Evolutionary conservation across 2,797 vertebrate genomes (phyloP).

Genomic region (Melanogrammus aeglefinus): DNA sequence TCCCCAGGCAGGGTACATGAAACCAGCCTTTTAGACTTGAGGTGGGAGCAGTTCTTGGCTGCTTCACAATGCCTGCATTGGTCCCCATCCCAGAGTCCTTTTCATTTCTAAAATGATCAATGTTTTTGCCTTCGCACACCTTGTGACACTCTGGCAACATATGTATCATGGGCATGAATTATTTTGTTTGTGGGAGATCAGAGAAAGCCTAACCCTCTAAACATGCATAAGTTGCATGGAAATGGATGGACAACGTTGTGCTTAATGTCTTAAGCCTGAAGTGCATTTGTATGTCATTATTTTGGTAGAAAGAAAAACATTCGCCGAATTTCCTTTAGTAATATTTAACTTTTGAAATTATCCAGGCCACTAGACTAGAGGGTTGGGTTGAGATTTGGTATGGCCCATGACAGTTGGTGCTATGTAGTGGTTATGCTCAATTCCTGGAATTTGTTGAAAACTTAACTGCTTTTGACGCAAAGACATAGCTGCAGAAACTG

Average conservation of each 20-base stretch:
- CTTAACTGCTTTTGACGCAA: background rate
- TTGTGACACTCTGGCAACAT: background rate
- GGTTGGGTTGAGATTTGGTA: background rate
- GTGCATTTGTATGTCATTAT: background rate
- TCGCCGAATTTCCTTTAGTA: background rate
- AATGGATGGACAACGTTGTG: background rate
- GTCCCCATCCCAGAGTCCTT: background rate
- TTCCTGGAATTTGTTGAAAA: background rate
- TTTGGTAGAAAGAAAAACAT: background rate
- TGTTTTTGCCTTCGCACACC: background rate
- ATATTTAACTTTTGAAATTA: background rate
- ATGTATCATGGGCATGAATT: background rate
- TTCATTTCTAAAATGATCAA: too few species aligned
- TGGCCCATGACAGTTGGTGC: background rate
- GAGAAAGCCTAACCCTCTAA: background rate
- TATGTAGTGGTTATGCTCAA: background rate
- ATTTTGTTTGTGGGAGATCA: background rate
- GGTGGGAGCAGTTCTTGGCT: background rate
- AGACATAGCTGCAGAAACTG: background rate
- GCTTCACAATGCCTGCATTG: background rate
- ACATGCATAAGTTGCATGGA: background rate
- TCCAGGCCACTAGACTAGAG: background rate
- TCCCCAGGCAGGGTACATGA: background rate
- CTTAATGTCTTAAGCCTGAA: constrained; percentile 1
- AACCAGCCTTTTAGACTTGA: background rate